These are phyloP conservation scores for Mesoligia furuncula DNA, from an alignment of 2,888 invertebrate genomes.

Conservation along the genomic window DNA sequence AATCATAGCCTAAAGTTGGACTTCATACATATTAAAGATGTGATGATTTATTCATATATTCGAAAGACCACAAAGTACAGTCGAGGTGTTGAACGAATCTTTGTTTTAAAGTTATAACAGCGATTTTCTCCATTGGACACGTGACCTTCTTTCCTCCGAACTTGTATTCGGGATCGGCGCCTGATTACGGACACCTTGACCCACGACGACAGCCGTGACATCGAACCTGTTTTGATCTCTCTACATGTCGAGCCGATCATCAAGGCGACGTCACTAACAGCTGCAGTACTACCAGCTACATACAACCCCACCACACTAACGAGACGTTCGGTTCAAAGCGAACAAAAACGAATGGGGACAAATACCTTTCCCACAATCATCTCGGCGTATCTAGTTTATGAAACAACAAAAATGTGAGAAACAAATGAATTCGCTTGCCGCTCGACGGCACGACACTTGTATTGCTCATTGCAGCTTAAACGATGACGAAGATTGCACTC, in stretches of 20 bases:
- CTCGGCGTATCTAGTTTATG: slow-evolving; percentile 61
- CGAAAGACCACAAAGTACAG: slow-evolving; percentile 8
- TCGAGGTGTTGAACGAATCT: slow-evolving; percentile 10
- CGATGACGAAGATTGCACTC: slow-evolving; percentile 50
- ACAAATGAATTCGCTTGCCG: slow-evolving; percentile 56
- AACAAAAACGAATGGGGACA: slow-evolving; percentile 72
- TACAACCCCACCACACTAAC: slow-evolving; percentile 40
- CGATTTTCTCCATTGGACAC: slow-evolving; percentile 24
- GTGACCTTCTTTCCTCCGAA: slow-evolving; percentile 53
- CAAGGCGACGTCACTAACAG: slow-evolving; percentile 57
- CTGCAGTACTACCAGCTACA: slow-evolving; percentile 61
- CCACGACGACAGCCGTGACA: slow-evolving; percentile 75
- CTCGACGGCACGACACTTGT: slow-evolving; percentile 51
- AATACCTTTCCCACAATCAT: slow-evolving; percentile 76
- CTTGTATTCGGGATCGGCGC: slow-evolving; percentile 59
- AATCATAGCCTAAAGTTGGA: slow-evolving; percentile 9
- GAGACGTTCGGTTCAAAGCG: slow-evolving; percentile 37
- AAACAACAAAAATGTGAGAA: slow-evolving; percentile 76
- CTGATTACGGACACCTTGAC: slow-evolving; percentile 74
- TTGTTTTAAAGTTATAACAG: slow-evolving; percentile 32
- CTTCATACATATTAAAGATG: slow-evolving; percentile 29
- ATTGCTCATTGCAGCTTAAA: slow-evolving; percentile 57
- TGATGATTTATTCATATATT: slow-evolving; percentile 25
- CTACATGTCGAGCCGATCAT: slow-evolving; percentile 68
- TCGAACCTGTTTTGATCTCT: slow-evolving; percentile 80